Conservation (phyloP, 2,797 vertebrate genomes). For the Threskiornis aethiopicus region DNA sequence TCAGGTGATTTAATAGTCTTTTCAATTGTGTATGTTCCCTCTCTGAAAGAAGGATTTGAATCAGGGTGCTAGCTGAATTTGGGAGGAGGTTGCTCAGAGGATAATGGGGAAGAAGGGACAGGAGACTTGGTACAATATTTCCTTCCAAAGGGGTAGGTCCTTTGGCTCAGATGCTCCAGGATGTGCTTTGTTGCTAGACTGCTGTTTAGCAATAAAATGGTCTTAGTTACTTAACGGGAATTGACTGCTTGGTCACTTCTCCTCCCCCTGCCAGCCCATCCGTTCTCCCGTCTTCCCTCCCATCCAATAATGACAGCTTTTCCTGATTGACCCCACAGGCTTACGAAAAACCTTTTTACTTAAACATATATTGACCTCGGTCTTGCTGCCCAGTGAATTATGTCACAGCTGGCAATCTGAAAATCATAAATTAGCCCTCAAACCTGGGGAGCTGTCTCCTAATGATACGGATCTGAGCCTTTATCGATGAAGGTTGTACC, state of each 20-base stretch:
- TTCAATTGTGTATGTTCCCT: not conserved
- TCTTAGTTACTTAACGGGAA: conserved; percentile 54
- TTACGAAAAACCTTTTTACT: conserved; percentile 74
- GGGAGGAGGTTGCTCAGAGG: not conserved
- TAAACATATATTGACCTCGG: conserved; percentile 76
- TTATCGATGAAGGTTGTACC: not conserved
- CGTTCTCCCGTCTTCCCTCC: not conserved
- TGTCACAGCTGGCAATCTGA: conserved; percentile 64
- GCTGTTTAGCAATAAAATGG: conserved; percentile 36
- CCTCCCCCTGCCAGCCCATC: not conserved
- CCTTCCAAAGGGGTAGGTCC: not conserved
- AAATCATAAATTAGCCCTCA: conserved; percentile 65
- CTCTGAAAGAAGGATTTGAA: not conserved
- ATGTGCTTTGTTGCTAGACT: not conserved
- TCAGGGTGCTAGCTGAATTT: not conserved
- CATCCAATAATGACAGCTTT: conserved; percentile 38
- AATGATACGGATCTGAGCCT: not conserved
- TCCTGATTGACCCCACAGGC: conserved; percentile 67
- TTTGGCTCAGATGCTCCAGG: not conserved
- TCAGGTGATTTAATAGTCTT: not conserved
- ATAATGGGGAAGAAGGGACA: not conserved
- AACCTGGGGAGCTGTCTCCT: conserved; percentile 49
- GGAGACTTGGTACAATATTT: not conserved
- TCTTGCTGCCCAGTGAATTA: conserved; percentile 71
- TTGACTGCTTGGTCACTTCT: conserved; percentile 27